phyloP scores from a whole-genome alignment of 2,797 vertebrate species.

The Manis pentadactyla region DNA sequence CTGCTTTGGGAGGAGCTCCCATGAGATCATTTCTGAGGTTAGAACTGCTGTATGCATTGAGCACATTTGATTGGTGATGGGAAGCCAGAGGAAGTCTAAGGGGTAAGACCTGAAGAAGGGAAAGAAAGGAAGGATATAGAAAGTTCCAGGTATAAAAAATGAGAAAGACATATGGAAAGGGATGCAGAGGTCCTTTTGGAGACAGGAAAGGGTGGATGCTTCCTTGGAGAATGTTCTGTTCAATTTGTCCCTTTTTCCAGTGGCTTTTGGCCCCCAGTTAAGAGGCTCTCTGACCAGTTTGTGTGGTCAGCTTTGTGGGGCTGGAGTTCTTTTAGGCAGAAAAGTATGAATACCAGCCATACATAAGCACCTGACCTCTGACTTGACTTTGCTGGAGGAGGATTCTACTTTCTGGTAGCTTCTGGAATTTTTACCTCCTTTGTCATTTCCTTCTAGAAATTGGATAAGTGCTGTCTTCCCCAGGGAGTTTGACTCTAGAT shows the following conservation, averaged over 20 bases:
- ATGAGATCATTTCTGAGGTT: background rate
- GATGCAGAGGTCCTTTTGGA: background rate
- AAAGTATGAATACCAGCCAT: background rate
- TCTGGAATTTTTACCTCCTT: background rate
- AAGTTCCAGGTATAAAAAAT: background rate
- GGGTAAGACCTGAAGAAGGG: background rate
- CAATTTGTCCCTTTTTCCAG: background rate
- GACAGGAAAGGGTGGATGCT: conserved; percentile 14
- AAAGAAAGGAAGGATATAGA: background rate
- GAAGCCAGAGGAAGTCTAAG: background rate
- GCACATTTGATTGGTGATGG: background rate
- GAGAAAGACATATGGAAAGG: background rate
- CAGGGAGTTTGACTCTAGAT: background rate
- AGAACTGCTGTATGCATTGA: background rate
- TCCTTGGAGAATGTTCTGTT: conserved; percentile 21
- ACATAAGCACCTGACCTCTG: background rate
- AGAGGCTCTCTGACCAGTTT: conserved; percentile 16
- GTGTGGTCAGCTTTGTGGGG: conserved; percentile 12
- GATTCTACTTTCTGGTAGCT: conserved; percentile 34
- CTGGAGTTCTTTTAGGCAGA: conserved; percentile 35
- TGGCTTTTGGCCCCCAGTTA: background rate
- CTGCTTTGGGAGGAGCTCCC: background rate
- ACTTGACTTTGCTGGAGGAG: background rate
- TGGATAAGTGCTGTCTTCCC: conserved; percentile 29
- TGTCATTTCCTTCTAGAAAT: background rate